These are phyloP conservation scores for Magallana nippona DNA, from an alignment of 2,888 invertebrate genomes.

Conservation along the genomic window DNA sequence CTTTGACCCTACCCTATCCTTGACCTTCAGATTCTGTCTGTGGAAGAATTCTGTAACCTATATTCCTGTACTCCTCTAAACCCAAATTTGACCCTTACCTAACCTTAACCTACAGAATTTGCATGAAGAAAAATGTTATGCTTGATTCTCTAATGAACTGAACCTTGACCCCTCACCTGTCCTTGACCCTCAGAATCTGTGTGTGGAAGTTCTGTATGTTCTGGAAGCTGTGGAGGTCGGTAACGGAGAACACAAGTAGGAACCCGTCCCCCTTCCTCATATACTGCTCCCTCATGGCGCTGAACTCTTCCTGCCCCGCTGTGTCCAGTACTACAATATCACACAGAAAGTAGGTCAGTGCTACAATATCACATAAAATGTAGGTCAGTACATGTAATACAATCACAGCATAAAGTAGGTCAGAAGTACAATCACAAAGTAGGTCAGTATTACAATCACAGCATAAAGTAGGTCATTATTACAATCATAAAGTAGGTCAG, in stretches of 20 bases:
- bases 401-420: too few relatives aligned
- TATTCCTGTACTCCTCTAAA: too few relatives aligned
- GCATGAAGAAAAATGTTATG: slow-evolving; percentile 81
- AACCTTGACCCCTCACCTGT: slow-evolving; percentile 81
- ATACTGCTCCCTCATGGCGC: slow-evolving; percentile 87
- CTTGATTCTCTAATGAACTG: not conserved
- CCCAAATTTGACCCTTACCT: slow-evolving; percentile 77
- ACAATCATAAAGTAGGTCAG: too few relatives aligned
- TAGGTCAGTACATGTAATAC: too few relatives aligned
- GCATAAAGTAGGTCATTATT: too few relatives aligned
- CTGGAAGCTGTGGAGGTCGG: slow-evolving; percentile 93
- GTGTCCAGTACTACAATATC: slow-evolving; percentile 89
- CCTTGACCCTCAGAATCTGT: slow-evolving; percentile 94
- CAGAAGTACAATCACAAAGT: too few relatives aligned
- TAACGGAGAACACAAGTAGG: slow-evolving; percentile 94
- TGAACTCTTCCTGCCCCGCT: slow-evolving; percentile 97
- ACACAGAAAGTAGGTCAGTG: not conserved
- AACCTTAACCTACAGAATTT: slow-evolving; percentile 94
- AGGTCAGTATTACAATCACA: too few relatives aligned
- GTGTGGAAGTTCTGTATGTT: slow-evolving; percentile 93
- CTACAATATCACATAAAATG: not conserved
- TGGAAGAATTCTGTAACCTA: slow-evolving; percentile 83
- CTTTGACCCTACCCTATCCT: slow-evolving; percentile 84
- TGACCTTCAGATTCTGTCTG: slow-evolving; percentile 93
- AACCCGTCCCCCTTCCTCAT: slow-evolving; percentile 89